Conservation (phyloP, 2,113 vertebrate genomes). For the Actinemys pallida region DNA sequence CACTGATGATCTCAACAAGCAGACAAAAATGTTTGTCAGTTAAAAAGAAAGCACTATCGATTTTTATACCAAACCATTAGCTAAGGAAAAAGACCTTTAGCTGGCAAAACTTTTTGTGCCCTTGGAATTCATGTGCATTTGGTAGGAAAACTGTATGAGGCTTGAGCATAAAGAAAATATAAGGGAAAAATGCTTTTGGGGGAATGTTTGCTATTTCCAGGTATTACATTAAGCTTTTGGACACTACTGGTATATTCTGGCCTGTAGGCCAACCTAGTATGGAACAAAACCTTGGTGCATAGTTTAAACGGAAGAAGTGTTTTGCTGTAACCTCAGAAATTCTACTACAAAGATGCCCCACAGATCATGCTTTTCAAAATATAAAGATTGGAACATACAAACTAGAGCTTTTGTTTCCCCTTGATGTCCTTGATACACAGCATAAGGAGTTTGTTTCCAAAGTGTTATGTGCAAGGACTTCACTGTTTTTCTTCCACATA, state of each 20-base stretch:
- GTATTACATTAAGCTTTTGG: not conserved
- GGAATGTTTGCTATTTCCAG: constrained; percentile 16
- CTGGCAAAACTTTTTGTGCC: constrained; percentile 72
- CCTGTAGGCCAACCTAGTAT: not conserved
- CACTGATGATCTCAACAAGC: constrained; percentile 1
- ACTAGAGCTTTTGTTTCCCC: not conserved
- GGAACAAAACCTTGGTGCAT: not conserved
- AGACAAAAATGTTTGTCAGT: not conserved
- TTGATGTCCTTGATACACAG: not conserved
- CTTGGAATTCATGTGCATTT: constrained; percentile 75
- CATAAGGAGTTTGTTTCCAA: not conserved
- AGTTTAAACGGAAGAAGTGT: not conserved
- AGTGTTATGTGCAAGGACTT: not conserved
- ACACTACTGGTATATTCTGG: not conserved
- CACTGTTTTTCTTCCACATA: not conserved
- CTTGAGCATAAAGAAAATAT: constrained; percentile 37
- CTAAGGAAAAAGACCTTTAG: constrained; percentile 72
- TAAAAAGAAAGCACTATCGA: not conserved
- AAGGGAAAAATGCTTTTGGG: constrained; percentile 30
- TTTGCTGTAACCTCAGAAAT: not conserved
- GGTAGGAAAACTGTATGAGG: constrained; percentile 57
- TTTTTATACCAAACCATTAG: not conserved
- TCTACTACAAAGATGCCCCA: not conserved
- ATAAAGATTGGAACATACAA: not conserved
- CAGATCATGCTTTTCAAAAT: not conserved